Evolutionary conservation across 2,888 invertebrate genomes (phyloP).

Genomic region (Heliconius charithonia): DNA sequence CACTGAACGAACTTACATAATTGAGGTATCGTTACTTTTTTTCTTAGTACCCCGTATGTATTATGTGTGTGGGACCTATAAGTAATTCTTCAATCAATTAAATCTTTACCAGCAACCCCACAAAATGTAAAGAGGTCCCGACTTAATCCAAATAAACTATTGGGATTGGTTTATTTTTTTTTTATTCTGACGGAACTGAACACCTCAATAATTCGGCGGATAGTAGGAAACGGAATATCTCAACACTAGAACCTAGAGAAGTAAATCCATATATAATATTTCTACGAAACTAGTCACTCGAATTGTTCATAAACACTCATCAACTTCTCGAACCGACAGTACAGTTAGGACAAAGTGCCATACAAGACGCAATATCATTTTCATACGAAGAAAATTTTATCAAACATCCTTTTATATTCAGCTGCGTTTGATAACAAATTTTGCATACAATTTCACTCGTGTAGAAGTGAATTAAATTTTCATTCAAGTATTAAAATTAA

Average conservation of each 20-base stretch:
- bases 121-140: too few relatives aligned
- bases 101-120: too few relatives aligned
- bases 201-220: too few relatives aligned
- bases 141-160: too few relatives aligned
- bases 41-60: too few relatives aligned
- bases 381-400: slow-evolving; percentile 45
- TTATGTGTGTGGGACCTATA: too few relatives aligned
- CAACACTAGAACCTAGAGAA: neutral
- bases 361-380: slow-evolving; percentile 48
- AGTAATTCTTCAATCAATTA: too few relatives aligned
- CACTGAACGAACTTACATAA: too few relatives aligned
- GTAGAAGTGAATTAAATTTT: neutral
- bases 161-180: too few relatives aligned
- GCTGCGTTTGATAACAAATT: slow-evolving; percentile 33
- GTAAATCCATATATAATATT: neutral
- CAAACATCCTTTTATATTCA: slow-evolving; percentile 42
- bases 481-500: neutral
- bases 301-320: neutral
- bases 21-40: too few relatives aligned
- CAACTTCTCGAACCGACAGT: slow-evolving; percentile 28
- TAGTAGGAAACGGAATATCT: too few relatives aligned
- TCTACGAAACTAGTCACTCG: neutral
- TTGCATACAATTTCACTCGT: slow-evolving; percentile 19
- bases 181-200: neutral
- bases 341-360: slow-evolving; percentile 42